phyloP scores from a whole-genome alignment of 2,113 vertebrate species.

The Physeter macrocephalus region DNA sequence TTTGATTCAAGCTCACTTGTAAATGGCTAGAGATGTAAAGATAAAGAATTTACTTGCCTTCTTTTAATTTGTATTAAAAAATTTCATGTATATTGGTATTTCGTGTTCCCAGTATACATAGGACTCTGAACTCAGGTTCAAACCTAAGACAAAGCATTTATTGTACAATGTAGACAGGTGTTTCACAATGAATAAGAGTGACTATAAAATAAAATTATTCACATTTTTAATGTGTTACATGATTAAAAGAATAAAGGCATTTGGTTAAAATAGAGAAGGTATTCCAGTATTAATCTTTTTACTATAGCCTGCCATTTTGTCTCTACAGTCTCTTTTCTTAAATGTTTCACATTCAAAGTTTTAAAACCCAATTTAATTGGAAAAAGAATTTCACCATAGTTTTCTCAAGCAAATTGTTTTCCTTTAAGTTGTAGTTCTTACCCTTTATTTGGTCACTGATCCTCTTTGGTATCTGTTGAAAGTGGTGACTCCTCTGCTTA shows the following conservation, averaged over 20 bases:
- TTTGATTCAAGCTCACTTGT: neutral
- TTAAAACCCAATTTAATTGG: neutral
- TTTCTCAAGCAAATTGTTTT: neutral
- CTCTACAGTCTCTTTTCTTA: neutral
- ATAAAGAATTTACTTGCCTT: neutral
- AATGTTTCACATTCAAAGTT: neutral
- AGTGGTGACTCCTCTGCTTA: neutral
- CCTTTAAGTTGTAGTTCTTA: neutral
- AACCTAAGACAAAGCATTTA: neutral
- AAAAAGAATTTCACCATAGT: neutral
- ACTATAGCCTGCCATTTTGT: neutral
- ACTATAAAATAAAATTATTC: conserved; percentile 16
- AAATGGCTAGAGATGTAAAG: conserved; percentile 14
- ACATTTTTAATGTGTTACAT: neutral
- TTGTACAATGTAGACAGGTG: neutral
- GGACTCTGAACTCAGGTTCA: neutral
- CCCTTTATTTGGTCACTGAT: neutral
- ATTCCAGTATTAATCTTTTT: neutral
- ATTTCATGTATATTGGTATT: neutral
- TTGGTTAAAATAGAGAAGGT: neutral
- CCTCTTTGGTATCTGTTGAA: neutral
- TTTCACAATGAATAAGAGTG: neutral
- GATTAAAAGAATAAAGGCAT: conserved; percentile 22
- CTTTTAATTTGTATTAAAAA: conserved; percentile 18
- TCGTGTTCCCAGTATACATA: neutral